Conservation (phyloP, 2,113 vertebrate species). For the Sakesphorus luctuosus region DNA sequence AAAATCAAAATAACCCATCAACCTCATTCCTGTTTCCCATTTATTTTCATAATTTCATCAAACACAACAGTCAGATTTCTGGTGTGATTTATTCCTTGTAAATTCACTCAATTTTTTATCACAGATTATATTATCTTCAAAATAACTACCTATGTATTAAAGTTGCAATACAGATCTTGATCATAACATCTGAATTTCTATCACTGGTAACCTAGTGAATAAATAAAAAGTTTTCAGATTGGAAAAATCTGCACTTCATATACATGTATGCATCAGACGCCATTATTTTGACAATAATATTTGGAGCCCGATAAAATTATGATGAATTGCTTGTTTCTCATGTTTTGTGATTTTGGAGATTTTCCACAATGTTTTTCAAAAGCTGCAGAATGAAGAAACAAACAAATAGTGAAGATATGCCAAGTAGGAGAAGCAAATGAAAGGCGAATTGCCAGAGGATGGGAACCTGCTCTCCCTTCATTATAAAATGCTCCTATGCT, state of each 20-base stretch:
- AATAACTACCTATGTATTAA: not conserved
- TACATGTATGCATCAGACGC: not conserved
- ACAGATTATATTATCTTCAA: not conserved
- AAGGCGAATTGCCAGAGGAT: not conserved
- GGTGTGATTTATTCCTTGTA: slow-evolving; percentile 21
- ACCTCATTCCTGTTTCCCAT: not conserved
- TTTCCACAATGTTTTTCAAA: not conserved
- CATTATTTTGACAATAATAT: not conserved
- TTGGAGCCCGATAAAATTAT: not conserved
- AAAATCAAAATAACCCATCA: slow-evolving; percentile 34
- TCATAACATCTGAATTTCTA: not conserved
- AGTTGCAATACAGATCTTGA: not conserved
- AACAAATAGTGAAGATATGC: not conserved
- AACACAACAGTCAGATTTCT: slow-evolving; percentile 1
- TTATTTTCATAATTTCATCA: slow-evolving; percentile 33
- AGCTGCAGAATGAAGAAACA: not conserved
- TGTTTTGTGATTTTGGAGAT: not conserved
- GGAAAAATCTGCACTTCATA: not conserved
- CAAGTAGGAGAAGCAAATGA: not conserved
- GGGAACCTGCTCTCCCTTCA: not conserved
- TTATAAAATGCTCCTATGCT: not conserved
- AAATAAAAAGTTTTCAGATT: not conserved
- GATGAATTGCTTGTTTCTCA: not conserved
- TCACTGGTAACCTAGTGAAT: not conserved
- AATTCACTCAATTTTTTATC: not conserved